Conservation (phyloP, 2,113 vertebrate genomes). For the Argyrosomus japonicus region DNA sequence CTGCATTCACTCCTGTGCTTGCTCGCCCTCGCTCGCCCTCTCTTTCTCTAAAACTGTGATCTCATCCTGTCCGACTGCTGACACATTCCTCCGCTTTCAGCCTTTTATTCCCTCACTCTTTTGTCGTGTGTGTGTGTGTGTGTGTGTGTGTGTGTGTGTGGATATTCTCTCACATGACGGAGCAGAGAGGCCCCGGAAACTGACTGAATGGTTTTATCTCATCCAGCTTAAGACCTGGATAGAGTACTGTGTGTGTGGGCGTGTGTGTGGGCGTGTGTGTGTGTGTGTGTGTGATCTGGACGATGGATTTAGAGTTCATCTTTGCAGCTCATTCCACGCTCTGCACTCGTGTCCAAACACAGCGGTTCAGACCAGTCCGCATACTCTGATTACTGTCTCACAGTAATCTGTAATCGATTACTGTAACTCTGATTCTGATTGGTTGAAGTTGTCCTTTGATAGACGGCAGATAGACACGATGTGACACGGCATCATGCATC, state of each 20-base stretch:
- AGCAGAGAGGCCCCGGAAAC: constrained; percentile 58
- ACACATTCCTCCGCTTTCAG: constrained; percentile 73
- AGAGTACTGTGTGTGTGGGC: background rate
- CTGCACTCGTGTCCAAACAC: too few relatives aligned
- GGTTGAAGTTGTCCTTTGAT: too few relatives aligned
- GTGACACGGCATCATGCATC: too few relatives aligned
- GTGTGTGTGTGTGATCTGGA: background rate
- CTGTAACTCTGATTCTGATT: too few relatives aligned
- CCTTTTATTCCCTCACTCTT: constrained; percentile 48
- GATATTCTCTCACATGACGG: constrained; percentile 16
- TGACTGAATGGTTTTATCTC: constrained; percentile 38
- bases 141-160: constrained; percentile 27
- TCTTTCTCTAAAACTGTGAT: constrained; percentile 46
- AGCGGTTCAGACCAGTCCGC: too few relatives aligned
- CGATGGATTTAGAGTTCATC: too few relatives aligned
- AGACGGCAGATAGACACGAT: too few relatives aligned
- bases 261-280: background rate
- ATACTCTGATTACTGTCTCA: too few relatives aligned
- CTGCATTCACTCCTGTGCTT: constrained; percentile 13
- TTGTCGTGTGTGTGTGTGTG: constrained; percentile 32
- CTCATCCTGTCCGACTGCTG: constrained; percentile 62
- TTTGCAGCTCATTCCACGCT: too few relatives aligned
- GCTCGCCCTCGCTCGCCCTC: constrained; percentile 5
- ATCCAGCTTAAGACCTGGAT: constrained; percentile 21
- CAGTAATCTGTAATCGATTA: too few relatives aligned